These are phyloP conservation scores for Aspidapion aeneum DNA, from an alignment of 2,888 invertebrate species.

Conservation along the genomic window DNA sequence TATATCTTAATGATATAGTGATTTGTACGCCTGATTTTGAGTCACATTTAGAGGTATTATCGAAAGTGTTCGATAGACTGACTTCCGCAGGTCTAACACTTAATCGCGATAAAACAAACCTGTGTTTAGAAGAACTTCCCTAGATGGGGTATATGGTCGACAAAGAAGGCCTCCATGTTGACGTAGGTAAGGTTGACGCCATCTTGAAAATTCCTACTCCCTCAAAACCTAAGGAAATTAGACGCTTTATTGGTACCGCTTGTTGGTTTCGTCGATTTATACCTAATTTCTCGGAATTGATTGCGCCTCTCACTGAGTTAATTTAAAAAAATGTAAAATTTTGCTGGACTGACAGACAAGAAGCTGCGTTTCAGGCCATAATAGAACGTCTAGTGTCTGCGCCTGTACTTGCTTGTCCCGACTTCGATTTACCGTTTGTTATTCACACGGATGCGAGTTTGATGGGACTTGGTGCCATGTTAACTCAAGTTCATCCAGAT, in stretches of 20 bases:
- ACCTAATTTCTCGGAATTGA: neutral
- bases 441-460: conserved; percentile 28
- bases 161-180: neutral
- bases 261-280: neutral
- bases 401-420: conserved; percentile 24
- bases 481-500: conserved; percentile 19
- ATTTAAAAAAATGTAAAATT: neutral
- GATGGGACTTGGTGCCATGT: conserved; percentile 26
- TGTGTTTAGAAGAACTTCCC: neutral
- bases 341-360: neutral
- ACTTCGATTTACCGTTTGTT: conserved; percentile 18
- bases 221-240: neutral
- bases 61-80: neutral
- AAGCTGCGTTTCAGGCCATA: neutral
- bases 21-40: neutral
- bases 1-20: conserved; percentile 5
- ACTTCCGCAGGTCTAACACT: neutral
- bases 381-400: conserved; percentile 9
- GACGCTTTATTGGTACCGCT: neutral
- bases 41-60: conserved; percentile 1
- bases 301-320: neutral
- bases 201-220: neutral
- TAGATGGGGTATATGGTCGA: conserved; percentile 2
- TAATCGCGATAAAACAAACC: neutral
- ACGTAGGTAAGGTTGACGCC: neutral